These are phyloP conservation scores for Tupiocoris notatus DNA, from an alignment of 2,888 invertebrate genomes.

Conservation along the genomic window DNA sequence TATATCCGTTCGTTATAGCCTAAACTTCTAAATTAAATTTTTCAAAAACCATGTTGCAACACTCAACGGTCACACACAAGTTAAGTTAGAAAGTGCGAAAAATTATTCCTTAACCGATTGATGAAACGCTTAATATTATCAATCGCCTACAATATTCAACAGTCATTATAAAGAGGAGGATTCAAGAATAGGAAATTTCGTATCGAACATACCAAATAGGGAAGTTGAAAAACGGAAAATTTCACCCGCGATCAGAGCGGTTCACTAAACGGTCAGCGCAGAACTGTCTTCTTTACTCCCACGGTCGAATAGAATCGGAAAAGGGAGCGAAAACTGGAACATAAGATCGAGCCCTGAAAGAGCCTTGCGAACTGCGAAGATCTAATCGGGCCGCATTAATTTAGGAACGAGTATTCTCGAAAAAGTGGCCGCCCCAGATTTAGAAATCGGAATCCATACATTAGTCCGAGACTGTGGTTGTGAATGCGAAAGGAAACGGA, in stretches of 20 bases:
- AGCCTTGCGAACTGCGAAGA: constrained; percentile 5
- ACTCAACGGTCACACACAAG: too few species aligned
- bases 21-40: too few species aligned
- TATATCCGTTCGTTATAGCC: too few species aligned
- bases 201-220: background rate
- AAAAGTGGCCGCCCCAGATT: background rate
- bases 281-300: background rate
- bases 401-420: background rate
- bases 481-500: background rate
- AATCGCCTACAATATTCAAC: too few species aligned
- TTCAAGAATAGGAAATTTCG: background rate
- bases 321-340: background rate
- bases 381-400: background rate
- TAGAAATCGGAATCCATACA: background rate
- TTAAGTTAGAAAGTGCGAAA: too few species aligned
- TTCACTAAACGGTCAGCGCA: background rate
- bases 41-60: too few species aligned
- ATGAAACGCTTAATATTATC: too few species aligned
- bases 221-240: background rate
- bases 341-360: background rate
- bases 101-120: too few species aligned
- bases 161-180: too few species aligned
- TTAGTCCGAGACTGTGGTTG: background rate
- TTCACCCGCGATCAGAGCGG: background rate
- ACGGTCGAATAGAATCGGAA: background rate